Conservation (phyloP, 2,888 invertebrate genomes). For the Idaea biselata region DNA sequence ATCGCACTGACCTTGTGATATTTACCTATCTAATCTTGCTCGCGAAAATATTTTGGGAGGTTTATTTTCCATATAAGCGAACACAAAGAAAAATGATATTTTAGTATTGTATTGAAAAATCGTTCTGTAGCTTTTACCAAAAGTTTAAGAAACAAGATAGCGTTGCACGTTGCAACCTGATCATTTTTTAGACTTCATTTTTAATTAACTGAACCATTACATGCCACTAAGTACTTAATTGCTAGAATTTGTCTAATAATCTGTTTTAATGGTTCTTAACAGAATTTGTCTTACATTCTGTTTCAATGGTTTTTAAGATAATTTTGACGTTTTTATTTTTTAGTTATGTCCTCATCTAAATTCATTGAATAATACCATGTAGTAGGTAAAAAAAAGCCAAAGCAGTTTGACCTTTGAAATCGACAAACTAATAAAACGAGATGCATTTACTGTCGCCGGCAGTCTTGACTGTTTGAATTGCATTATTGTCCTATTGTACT, state of each 20-base stretch:
- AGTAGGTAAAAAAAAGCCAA: neutral
- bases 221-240: neutral
- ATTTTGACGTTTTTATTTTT: constrained; percentile 5
- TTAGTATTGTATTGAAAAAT: constrained; percentile 5
- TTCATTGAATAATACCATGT: neutral
- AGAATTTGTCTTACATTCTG: too few relatives aligned
- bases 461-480: constrained; percentile 2
- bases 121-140: constrained; percentile 5
- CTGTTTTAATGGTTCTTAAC: too few relatives aligned
- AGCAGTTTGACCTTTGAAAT: neutral
- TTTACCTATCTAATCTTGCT: constrained; percentile 79
- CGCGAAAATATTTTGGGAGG: constrained; percentile 61
- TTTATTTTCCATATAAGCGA: constrained; percentile 41
- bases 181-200: neutral
- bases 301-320: neutral
- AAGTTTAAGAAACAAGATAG: neutral
- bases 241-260: neutral
- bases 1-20: constrained; percentile 71
- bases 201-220: too few relatives aligned
- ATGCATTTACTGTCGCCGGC: constrained; percentile 3
- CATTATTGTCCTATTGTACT: constrained; percentile 4
- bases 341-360: constrained; percentile 1
- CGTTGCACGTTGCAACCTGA: neutral
- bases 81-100: constrained; percentile 10
- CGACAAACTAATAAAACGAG: constrained; percentile 4